Evolutionary conservation across 2,113 vertebrate genomes (phyloP), one percentile per base, ranked within the genome.

Genomic region (Rallus limicola): DNA sequence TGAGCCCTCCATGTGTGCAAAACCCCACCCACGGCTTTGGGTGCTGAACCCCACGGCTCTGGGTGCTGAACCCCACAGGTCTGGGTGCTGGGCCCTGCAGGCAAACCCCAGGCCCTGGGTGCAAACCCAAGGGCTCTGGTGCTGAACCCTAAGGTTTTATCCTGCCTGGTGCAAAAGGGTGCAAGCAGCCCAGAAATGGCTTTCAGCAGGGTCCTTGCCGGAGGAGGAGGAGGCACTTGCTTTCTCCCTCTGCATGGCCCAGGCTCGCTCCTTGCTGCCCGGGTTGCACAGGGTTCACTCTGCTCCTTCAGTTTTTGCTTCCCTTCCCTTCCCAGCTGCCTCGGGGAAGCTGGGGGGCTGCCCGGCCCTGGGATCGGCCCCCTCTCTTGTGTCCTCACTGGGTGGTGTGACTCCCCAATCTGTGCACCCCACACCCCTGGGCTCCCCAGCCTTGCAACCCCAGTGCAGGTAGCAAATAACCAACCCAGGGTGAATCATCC

Each of bases 221-320:
- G 59, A 40, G 55, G 55, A 91, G 42, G 60, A 90, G 44, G 80
- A 33, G 59, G 59, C 56, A 10, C n/a, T 72, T 46, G 14, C n/a
- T 76, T 80, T 78, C 40, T 69, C 53, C 28, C 21, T 64, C 55
- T 25, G 15, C 31, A 1, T 10, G 48, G 80, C 77, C 50, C 68
- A 88, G 83, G 84, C 38, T 76, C 14, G 1, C 44, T 50, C 21
- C 33, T 78, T 1, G 6, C 68, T 62, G 52, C 44, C 42, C 8
- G 28, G 53, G 26, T 20, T 59, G 44, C 62, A 20, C 62, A 20
- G 36, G 25, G 9, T 62, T 86, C 10, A 1, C 64, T 86, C 7
- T 3, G 18, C 36, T 77, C 48, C 65, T 42, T 81, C 0, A 0
- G 23, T 46, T 84, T 91, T 75, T 2, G 0, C 40, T 69, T 72